Evolutionary conservation across 2,797 vertebrate species (phyloP).

Genomic region (Rachycentron canadum): DNA sequence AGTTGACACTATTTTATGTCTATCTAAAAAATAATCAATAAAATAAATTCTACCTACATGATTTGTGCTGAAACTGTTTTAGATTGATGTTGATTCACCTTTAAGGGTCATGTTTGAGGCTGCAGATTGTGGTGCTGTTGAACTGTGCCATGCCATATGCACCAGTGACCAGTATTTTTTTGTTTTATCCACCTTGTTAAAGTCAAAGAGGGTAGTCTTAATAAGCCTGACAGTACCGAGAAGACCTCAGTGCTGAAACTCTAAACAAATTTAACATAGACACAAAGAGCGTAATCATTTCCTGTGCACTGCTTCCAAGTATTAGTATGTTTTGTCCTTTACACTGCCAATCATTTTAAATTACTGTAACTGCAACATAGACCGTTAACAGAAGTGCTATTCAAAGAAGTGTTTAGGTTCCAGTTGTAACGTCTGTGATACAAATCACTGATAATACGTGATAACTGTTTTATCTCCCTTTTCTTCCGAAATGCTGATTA

Average conservation of each 20-base stretch:
- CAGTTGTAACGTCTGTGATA: neutral
- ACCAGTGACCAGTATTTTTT: too few species aligned
- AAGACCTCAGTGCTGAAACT: neutral
- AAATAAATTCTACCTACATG: too few species aligned
- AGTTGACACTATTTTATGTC: too few species aligned
- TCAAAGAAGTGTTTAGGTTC: neutral
- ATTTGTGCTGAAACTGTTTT: too few species aligned
- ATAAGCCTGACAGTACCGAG: neutral
- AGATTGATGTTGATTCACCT: too few species aligned
- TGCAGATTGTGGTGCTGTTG: too few species aligned
- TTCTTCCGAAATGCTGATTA: neutral
- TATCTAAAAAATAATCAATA: too few species aligned
- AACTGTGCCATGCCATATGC: too few species aligned
- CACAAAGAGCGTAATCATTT: neutral
- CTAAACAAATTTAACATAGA: neutral
- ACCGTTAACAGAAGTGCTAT: neutral
- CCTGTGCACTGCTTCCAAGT: neutral
- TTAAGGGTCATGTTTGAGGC: too few species aligned
- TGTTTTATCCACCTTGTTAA: too few species aligned
- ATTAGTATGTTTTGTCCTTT: neutral
- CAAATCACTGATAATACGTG: neutral
- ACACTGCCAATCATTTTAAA: neutral
- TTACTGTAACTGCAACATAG: neutral
- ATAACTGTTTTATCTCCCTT: neutral
- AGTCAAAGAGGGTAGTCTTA: too few species aligned